These are phyloP conservation scores for Polydrusus tereticollis DNA, from an alignment of 2,888 invertebrate genomes.

Conservation along the genomic window DNA sequence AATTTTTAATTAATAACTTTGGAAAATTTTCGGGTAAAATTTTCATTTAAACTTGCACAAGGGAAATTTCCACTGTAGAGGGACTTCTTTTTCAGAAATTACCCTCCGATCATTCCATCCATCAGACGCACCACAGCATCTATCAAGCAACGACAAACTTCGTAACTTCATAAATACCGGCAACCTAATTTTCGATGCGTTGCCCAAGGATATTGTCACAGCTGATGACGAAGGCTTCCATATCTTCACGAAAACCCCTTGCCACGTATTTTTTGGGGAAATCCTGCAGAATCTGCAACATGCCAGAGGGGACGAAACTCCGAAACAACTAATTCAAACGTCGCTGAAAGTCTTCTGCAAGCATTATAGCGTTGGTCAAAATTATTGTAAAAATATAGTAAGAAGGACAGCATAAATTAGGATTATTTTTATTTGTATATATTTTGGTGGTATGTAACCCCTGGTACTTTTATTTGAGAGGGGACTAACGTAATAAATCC, in stretches of 20 bases:
- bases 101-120: neutral
- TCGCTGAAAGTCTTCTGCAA: constrained; percentile 61
- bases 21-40: too few species aligned
- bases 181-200: constrained; percentile 50
- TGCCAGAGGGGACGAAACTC: constrained; percentile 50
- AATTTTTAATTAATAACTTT: too few species aligned
- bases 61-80: too few species aligned
- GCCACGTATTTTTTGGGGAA: constrained; percentile 67
- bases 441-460: constrained; percentile 22
- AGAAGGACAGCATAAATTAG: constrained; percentile 9
- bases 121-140: neutral
- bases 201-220: constrained; percentile 60
- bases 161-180: constrained; percentile 51
- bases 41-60: too few species aligned
- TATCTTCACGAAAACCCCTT: constrained; percentile 65
- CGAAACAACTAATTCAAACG: constrained; percentile 55
- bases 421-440: constrained; percentile 13
- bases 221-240: constrained; percentile 64
- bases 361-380: constrained; percentile 57
- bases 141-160: constrained; percentile 33
- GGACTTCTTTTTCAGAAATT: neutral
- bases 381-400: constrained; percentile 57
- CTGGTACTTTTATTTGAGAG: constrained; percentile 1
- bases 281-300: constrained; percentile 59
- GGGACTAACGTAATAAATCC: constrained; percentile 1